Percentiles rank a stretch among this genome's conserved stretches.
Conservation (phyloP, 2,113 vertebrate species). For the Murina feae region DNA sequence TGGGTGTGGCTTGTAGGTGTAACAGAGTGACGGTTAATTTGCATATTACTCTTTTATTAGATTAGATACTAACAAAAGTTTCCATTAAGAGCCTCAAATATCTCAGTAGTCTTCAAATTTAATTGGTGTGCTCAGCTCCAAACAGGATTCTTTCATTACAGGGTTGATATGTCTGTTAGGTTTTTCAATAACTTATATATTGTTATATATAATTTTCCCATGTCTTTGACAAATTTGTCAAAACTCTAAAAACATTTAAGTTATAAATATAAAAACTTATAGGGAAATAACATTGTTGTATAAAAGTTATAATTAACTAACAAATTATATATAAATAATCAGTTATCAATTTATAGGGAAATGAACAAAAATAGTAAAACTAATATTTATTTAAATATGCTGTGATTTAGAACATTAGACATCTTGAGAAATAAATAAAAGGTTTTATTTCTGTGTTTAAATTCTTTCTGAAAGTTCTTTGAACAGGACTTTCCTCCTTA, state of each 20-base stretch:
- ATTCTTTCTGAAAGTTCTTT: not conserved
- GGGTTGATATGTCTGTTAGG: not conserved
- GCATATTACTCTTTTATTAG: too few relatives aligned
- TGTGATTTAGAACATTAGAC: not conserved
- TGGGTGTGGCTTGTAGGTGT: too few relatives aligned
- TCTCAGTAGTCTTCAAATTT: not conserved
- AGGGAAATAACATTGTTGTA: not conserved
- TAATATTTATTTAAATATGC: not conserved
- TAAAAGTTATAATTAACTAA: not conserved
- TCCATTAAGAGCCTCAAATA: not conserved
- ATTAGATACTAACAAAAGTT: not conserved
- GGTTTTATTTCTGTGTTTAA: not conserved
- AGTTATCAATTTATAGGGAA: not conserved
- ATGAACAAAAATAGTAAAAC: not conserved
- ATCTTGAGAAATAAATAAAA: not conserved
- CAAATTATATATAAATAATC: not conserved
- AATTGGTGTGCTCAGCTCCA: not conserved
- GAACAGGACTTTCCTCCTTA: not conserved
- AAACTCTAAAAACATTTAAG: not conserved
- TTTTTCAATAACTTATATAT: not conserved
- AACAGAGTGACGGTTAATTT: too few relatives aligned
- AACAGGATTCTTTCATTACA: not conserved
- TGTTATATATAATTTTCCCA: not conserved
- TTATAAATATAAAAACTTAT: not conserved
- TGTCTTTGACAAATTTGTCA: not conserved